A percentile compares a stretch with the other conserved stretches of the same genome.
phyloP scores from a whole-genome alignment of 2,797 vertebrate genomes.

The Poeciliopsis turneri region DNA sequence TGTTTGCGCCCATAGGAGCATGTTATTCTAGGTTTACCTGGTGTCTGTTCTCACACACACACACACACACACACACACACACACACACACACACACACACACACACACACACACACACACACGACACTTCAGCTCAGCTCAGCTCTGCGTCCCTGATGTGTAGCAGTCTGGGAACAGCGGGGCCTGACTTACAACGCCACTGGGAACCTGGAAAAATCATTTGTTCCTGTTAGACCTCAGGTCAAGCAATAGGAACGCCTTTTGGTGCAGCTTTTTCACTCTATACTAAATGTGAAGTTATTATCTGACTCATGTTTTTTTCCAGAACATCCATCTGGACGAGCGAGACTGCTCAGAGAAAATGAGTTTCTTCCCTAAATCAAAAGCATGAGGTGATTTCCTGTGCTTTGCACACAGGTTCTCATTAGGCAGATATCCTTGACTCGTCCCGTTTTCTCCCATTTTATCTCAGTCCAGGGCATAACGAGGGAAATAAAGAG shows the following conservation, averaged over 20 bases:
- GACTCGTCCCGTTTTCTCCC: constrained; percentile 21
- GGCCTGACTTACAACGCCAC: constrained; percentile 42
- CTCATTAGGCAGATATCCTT: constrained; percentile 36
- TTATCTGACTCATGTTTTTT: neutral
- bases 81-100: neutral
- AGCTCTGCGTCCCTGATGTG: constrained; percentile 11
- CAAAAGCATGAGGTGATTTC: constrained; percentile 26
- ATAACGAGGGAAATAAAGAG: constrained; percentile 22
- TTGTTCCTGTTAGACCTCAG: constrained; percentile 47
- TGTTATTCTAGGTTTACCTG: constrained; percentile 59
- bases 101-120: constrained; percentile 4
- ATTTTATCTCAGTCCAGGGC: constrained; percentile 58
- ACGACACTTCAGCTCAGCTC: constrained; percentile 9
- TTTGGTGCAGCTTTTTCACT: neutral
- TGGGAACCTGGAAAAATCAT: constrained; percentile 40
- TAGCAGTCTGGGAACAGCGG: constrained; percentile 41
- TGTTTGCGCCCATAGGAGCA: constrained; percentile 52
- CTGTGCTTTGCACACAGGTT: constrained; percentile 25
- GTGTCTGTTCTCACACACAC: constrained; percentile 14
- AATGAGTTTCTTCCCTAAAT: neutral
- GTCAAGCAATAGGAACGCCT: constrained; percentile 23
- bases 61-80: constrained; percentile 4
- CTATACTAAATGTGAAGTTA: neutral
- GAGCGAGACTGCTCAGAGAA: neutral
- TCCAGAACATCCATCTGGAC: neutral